Conservation (phyloP, 2,888 invertebrate genomes). For the Drosophila putrida region DNA sequence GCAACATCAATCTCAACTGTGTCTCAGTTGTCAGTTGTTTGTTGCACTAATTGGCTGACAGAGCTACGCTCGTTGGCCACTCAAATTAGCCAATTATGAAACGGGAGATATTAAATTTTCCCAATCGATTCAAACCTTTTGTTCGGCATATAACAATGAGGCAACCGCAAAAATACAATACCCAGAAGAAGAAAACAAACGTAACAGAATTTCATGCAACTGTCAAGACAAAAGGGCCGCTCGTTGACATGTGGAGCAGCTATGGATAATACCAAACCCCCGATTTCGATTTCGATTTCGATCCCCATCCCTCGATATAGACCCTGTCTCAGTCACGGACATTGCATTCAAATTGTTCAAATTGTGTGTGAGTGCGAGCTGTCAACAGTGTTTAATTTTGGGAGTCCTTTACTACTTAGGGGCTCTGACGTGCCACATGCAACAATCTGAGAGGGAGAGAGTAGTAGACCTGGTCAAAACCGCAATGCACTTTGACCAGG, state of each 20-base stretch:
- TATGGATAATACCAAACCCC: constrained; percentile 47
- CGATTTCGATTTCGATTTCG: background rate
- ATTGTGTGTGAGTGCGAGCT: constrained; percentile 77
- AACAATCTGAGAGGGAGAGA: constrained; percentile 44
- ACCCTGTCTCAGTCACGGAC: constrained; percentile 41
- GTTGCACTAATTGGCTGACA: constrained; percentile 61
- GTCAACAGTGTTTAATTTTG: constrained; percentile 81
- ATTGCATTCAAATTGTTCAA: constrained; percentile 62
- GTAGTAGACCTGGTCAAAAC: constrained; percentile 53
- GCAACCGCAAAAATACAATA: constrained; percentile 55
- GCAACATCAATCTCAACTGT: constrained; percentile 2
- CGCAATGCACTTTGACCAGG: constrained; percentile 77
- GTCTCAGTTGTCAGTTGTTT: constrained; percentile 11
- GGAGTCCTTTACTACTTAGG: constrained; percentile 52
- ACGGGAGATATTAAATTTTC: constrained; percentile 47
- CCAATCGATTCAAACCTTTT: constrained; percentile 54
- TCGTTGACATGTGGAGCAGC: constrained; percentile 63
- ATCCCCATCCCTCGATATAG: background rate
- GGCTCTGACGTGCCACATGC: constrained; percentile 68
- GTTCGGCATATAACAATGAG: constrained; percentile 59
- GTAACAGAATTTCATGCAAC: constrained; percentile 65
- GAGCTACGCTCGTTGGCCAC: constrained; percentile 58
- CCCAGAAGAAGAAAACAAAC: background rate
- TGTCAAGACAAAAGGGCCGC: constrained; percentile 71
- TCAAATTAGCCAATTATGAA: constrained; percentile 76